Evolutionary conservation across 2,888 invertebrate species (phyloP), one percentile per base, ranked within the genome.

Genomic region (Liopterus haemorrhoidalis): DNA sequence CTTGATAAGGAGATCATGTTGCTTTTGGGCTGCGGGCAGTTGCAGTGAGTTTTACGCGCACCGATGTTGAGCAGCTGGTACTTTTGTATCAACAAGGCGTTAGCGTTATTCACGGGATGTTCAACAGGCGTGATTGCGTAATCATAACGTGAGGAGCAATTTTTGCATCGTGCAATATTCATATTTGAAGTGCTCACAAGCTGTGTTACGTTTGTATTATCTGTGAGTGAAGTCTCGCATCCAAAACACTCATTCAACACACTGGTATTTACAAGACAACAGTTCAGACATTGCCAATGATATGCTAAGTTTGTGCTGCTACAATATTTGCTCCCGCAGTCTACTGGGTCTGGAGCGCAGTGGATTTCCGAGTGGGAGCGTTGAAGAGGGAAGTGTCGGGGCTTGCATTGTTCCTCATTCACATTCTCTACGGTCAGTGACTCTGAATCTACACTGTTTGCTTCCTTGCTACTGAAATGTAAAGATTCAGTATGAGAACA

Each of bases 161-260:
- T 62, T 57, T 65, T 68, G 55, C 65, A 68, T 38, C 63, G 61
- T 45, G 62, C 58, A 45, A 65, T 53, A 54, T 64, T 66, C 66
- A 68, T 69, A 51, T 58, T 56, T 31, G 48, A 38, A 20, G 46
- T 40, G 32, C 39, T 41, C 27, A 44, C 36, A 11, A 43, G 35
- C 33, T 48, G 37, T 15, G 47, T 36, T 19, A 45, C 45, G 32
- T 45, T 39, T 39, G 25, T 19, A 25, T 16, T 30, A 24, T 35
- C 20, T 15, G 21, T 30, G 25, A 39, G 19, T 14, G 45, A 21
- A 8, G 31, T 32, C 18, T 57, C 54, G 46, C 59, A 59, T 19
- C 54, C 54, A 8, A 54, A 55, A 48, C 60, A 60, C 16, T 41
- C 43, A 8, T 48, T 36, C 6, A 56, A 54, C n/a, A 59, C 57